Evolutionary conservation across 2,113 vertebrate genomes (phyloP), one percentile per base, ranked within the genome.

Genomic region (Paralichthys olivaceus): DNA sequence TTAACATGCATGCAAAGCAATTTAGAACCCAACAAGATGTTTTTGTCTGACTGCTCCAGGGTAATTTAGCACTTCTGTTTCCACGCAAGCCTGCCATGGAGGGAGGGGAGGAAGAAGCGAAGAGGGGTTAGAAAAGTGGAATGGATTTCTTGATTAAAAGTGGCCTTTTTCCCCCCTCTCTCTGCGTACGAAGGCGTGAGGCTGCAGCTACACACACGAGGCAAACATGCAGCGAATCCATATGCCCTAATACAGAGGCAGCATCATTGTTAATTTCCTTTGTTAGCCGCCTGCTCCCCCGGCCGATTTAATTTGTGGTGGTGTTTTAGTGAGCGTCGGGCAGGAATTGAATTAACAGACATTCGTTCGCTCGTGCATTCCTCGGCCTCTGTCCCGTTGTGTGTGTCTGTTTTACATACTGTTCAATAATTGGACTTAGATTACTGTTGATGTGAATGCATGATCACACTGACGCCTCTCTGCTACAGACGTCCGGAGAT

Each of bases 1-100:
- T 95, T 95, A 95, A 95, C 92, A 94, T 94, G 93, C 93, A 94
- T 93, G 92, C 92, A 93, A 93, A 94, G 94, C 94, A 94, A 95
- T 95, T 93, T 94, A 91, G 91, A 94, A 91, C 65, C 92, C 92
- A 95, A 95, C 93, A 95, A 93, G 92, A 94, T 93, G 93, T 94
- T 94, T 94, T 94, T 94, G 94, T 95, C 89, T 90, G 87, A 92
- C 93, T 92, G 93, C 93, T 94, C 87, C 88, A 74, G 93, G 94
- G 90, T 93, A 91, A 94, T 93, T 94, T 92, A 90, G 90, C 91
- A 91, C 91, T 91, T 91, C 85, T 91, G 85, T 93, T 93, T 92
- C 88, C 80, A 85, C 90, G 85, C 89, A 89, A 92, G 88, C 78
- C 79, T 34, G 86, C 78, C 61, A 80, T 45, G 79, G 79, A 88